Evolutionary conservation across 2,113 vertebrate species (phyloP), one percentile per base, ranked within the genome.

Genomic region (Rhinoptilus africanus): DNA sequence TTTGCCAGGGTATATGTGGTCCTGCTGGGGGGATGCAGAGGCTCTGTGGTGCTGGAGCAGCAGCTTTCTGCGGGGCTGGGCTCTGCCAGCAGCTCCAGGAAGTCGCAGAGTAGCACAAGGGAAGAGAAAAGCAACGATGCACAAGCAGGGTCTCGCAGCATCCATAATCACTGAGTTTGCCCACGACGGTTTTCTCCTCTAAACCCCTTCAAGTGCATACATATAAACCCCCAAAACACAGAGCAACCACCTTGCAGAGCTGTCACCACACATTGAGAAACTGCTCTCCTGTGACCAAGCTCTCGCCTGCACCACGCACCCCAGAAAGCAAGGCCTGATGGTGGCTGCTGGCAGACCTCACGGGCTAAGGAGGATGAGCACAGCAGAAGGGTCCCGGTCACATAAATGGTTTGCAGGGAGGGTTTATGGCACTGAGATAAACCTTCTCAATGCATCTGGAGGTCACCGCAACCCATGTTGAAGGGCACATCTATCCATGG

Each of bases 1-100:
- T 80, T 17, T 9, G 9, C 68, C 28, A 6, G 34, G 26, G 48
- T 32, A 19, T 1, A 0, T 1, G 4, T 5, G 7, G 37, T 41
- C 5, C 34, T 77, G 12, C 41, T 9, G 0, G 0, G 59, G 0
- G n/a, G 54, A 14, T 8, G 64, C 43, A 72, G 76, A 34, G 43
- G 34, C 53, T 51, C 32, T 3, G 12, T 8, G 27, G 21, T 34
- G 51, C 43, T 4, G 8, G 35, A 69, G 83, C 68, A 10, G 79
- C 41, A 34, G 39, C 39, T 62, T 60, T 21, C 78, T 14, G 14
- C 39, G 39, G 53, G 57, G 37, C 57, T 12, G 45, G 1, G 84
- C 51, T 34, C 76, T 28, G 28, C 3, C 79, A 45, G 83, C 85
- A 63, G 73, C 80, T 59, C 78, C 37, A 39, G 53, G 30, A 60